Conservation (phyloP, 2,797 vertebrate genomes). For the Spatula clypeata region DNA sequence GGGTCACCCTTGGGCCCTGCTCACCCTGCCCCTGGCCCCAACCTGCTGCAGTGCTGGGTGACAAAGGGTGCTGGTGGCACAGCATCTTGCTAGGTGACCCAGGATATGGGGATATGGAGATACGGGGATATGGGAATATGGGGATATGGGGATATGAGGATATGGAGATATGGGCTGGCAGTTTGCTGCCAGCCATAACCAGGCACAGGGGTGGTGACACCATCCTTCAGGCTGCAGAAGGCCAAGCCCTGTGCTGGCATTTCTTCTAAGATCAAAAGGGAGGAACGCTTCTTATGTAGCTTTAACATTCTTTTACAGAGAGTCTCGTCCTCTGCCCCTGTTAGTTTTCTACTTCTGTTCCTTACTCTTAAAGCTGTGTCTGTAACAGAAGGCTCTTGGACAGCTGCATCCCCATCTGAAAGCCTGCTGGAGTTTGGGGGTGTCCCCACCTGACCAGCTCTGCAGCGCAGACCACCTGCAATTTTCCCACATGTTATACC, state of each 20-base stretch:
- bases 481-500: constrained; percentile 62
- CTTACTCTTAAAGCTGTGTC: neutral
- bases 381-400: constrained; percentile 40
- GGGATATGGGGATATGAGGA: too few relatives aligned
- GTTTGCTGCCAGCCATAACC: neutral
- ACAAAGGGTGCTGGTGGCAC: neutral
- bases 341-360: neutral
- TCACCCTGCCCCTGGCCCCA: neutral
- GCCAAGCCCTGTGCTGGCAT: neutral
- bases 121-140: too few relatives aligned
- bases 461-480: constrained; percentile 42
- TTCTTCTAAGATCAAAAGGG: neutral
- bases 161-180: too few relatives aligned
- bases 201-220: neutral
- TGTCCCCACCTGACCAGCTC: constrained; percentile 66
- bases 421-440: constrained; percentile 49
- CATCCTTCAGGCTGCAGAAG: rapidly evolving
- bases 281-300: neutral
- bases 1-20: rapidly evolving
- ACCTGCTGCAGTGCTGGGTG: rapidly evolving
- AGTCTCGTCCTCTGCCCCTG: neutral
- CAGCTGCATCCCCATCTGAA: constrained; percentile 61
- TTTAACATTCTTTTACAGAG: neutral
- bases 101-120: too few relatives aligned
- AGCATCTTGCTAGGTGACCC: too few relatives aligned